Percentiles rank a stretch among this genome's conserved stretches.
Evolutionary conservation across 2,113 vertebrate species (phyloP).

Genomic region (Rhinoderma darwinii): DNA sequence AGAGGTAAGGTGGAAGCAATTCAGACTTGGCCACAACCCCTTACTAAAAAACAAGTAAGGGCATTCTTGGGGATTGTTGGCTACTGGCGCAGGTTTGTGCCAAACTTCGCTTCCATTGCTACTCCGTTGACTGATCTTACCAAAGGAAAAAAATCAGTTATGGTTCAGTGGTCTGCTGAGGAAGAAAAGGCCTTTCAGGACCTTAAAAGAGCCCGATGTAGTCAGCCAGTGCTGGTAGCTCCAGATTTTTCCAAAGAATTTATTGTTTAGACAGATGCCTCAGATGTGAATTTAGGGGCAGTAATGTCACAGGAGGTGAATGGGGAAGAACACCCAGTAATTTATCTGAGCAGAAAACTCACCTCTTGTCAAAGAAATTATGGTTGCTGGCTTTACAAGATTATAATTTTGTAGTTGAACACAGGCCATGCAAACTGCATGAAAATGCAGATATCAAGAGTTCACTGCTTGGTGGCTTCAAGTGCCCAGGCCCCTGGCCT

Average conservation of each 20-base stretch:
- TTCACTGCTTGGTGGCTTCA: no score
- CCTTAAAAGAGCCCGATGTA: background rate
- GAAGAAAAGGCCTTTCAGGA: background rate
- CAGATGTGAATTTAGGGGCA: background rate
- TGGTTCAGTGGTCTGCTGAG: background rate
- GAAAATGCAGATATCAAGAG: no score
- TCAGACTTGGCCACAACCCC: no score
- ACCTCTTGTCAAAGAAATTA: no score
- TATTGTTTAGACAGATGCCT: background rate
- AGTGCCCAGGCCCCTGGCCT: no score
- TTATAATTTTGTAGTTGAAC: no score
- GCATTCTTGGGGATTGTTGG: no score
- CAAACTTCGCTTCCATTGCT: background rate
- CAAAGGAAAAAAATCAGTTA: background rate
- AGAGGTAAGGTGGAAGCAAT: background rate
- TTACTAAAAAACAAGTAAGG: background rate
- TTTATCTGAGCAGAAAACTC: no score
- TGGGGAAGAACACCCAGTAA: background rate
- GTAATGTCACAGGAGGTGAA: background rate
- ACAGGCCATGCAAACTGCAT: no score
- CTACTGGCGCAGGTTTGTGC: background rate
- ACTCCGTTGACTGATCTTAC: background rate
- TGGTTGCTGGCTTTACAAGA: no score
- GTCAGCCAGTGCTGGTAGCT: background rate
- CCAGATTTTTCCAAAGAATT: background rate